These are phyloP conservation scores for Clanis bilineata DNA, from an alignment of 2,888 invertebrate species.

Conservation along the genomic window DNA sequence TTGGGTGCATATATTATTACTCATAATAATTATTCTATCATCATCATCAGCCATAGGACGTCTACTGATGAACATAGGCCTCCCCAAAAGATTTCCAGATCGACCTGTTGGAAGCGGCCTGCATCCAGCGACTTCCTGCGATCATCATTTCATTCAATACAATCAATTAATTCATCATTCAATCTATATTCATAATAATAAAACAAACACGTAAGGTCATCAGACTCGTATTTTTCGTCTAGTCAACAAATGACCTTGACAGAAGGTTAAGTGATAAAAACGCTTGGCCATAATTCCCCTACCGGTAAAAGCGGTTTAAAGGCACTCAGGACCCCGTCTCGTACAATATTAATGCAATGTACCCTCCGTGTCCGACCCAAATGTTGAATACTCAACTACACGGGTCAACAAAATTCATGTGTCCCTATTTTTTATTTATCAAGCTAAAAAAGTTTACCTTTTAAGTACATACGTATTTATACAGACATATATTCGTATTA, in stretches of 20 bases:
- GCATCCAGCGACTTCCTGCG: too few relatives aligned
- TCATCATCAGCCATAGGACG: too few relatives aligned
- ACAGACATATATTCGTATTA: too few relatives aligned
- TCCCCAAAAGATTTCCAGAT: too few relatives aligned
- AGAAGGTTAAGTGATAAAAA: constrained; percentile 30
- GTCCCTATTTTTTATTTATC: constrained; percentile 57
- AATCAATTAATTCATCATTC: too few relatives aligned
- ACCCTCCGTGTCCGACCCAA: constrained; percentile 32
- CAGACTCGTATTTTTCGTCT: neutral
- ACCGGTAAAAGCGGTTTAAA: constrained; percentile 28
- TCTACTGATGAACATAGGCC: too few relatives aligned
- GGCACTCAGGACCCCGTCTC: constrained; percentile 18
- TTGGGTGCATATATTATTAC: too few relatives aligned
- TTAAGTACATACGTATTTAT: neutral
- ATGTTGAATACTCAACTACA: constrained; percentile 45
- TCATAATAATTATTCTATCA: too few relatives aligned
- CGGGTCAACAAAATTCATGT: constrained; percentile 57
- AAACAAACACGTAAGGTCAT: neutral
- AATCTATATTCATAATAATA: too few relatives aligned
- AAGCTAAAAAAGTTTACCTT: neutral
- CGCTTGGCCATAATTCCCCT: constrained; percentile 28
- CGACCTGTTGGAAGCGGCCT: too few relatives aligned
- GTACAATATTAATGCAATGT: constrained; percentile 31
- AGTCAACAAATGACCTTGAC: neutral
- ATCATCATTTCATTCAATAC: too few relatives aligned